A percentile compares a stretch with the other conserved stretches of the same genome.
Conservation (phyloP, 2,888 invertebrate genomes). For the Hanleya hanleyi region DNA sequence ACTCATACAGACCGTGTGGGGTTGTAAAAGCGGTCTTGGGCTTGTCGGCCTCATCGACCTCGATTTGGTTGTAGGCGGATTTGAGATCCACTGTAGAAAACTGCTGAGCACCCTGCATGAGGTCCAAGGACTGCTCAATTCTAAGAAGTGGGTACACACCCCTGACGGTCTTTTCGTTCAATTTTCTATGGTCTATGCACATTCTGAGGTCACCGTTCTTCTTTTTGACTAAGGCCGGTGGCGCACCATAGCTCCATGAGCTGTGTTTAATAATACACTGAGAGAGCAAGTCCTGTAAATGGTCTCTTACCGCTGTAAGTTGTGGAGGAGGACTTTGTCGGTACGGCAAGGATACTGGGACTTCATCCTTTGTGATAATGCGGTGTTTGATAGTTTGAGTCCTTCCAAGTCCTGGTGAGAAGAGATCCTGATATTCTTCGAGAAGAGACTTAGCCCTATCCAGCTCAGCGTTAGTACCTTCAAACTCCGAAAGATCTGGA, state of each 20-base stretch:
- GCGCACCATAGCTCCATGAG: background rate
- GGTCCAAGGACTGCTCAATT: slow-evolving; percentile 27
- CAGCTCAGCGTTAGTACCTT: background rate
- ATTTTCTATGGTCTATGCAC: background rate
- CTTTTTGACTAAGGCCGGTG: background rate
- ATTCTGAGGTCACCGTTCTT: background rate
- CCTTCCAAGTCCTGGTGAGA: background rate
- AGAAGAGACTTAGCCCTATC: background rate
- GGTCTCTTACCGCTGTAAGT: background rate
- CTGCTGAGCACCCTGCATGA: slow-evolving; percentile 16
- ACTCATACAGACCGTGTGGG: no score
- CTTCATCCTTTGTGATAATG: background rate
- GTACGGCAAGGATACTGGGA: background rate
- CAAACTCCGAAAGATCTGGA: background rate
- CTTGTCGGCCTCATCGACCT: no score
- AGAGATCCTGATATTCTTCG: background rate
- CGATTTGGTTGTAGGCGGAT: no score
- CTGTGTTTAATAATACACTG: background rate
- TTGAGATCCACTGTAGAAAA: no score
- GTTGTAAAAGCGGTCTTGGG: no score
- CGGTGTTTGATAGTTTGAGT: background rate
- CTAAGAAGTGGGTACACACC: background rate
- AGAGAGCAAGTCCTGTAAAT: background rate
- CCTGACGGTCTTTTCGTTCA: background rate
- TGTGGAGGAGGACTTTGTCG: background rate